Evolutionary conservation across 2,888 invertebrate genomes (phyloP).

Genomic region (Heliconius aoede): DNA sequence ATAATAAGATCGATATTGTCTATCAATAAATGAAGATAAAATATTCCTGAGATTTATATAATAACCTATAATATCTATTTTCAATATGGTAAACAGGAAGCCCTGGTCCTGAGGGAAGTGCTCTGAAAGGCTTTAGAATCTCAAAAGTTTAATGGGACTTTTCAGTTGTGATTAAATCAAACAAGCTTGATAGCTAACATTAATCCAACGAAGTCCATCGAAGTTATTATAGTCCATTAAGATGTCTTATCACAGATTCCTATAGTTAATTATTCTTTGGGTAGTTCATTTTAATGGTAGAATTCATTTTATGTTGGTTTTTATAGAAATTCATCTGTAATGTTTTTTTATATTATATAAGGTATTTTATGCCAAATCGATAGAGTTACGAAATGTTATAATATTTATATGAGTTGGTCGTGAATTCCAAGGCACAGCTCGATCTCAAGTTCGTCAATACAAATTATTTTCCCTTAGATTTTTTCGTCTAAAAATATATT

Average conservation of each 20-base stretch:
- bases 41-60: not conserved
- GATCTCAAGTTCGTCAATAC: not conserved
- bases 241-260: constrained; percentile 30
- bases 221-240: constrained; percentile 63
- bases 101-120: constrained; percentile 43
- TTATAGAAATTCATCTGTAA: not conserved
- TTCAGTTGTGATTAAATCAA: constrained; percentile 71
- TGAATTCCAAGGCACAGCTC: not conserved
- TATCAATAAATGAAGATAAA: too few relatives aligned
- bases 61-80: not conserved
- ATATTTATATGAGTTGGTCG: accelerated
- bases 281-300: constrained; percentile 6
- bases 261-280: constrained; percentile 25
- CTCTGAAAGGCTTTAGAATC: constrained; percentile 43
- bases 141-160: constrained; percentile 69
- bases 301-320: constrained; percentile 10
- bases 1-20: too few relatives aligned
- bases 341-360: not conserved
- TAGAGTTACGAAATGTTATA: not conserved
- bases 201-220: constrained; percentile 64
- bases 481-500: not conserved
- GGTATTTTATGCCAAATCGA: too few relatives aligned
- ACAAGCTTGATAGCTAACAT: constrained; percentile 61
- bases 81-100: constrained; percentile 9
- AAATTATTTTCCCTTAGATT: not conserved